Percentiles rank a stretch among this genome's conserved stretches.
These are phyloP conservation scores for Glyptemys insculpta DNA, from an alignment of 2,797 vertebrate genomes.

Conservation along the genomic window DNA sequence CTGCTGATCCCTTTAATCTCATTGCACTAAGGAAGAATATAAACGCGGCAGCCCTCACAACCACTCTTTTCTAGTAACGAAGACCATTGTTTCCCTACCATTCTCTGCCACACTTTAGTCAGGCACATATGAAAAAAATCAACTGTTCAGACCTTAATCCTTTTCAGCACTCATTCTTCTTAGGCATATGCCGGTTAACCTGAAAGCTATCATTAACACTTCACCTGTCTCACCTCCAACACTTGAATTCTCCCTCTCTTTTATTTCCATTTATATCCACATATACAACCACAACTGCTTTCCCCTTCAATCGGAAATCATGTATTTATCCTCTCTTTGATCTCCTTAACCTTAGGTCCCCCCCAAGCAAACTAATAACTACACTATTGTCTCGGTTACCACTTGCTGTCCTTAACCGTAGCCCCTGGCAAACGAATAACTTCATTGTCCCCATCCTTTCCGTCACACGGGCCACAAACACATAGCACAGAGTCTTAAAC, in stretches of 20 bases:
- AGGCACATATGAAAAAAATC: not conserved
- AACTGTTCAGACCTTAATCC: constrained; percentile 53
- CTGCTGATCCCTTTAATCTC: constrained; percentile 27
- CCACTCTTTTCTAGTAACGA: constrained; percentile 59
- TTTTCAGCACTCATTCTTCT: not conserved
- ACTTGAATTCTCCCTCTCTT: not conserved
- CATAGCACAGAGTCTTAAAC: not conserved
- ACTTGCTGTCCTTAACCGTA: not conserved
- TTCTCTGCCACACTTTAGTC: constrained; percentile 31
- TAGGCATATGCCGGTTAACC: constrained; percentile 22
- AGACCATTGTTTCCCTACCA: constrained; percentile 51
- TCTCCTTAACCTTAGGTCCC: not conserved
- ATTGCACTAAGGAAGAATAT: not conserved
- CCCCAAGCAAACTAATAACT: not conserved
- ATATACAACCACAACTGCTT: constrained; percentile 21
- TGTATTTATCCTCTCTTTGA: not conserved
- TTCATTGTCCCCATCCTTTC: not conserved
- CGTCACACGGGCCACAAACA: not conserved
- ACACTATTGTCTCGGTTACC: not conserved
- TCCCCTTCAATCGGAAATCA: constrained; percentile 34
- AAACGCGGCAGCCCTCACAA: constrained; percentile 58
- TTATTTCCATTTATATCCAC: constrained; percentile 64
- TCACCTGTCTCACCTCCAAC: constrained; percentile 54
- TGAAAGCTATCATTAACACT: constrained; percentile 57
- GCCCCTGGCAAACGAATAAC: not conserved